Evolutionary conservation across 2,888 invertebrate genomes (phyloP), one percentile per base, ranked within the genome.

Genomic region (Drosophila trichaetosa): DNA sequence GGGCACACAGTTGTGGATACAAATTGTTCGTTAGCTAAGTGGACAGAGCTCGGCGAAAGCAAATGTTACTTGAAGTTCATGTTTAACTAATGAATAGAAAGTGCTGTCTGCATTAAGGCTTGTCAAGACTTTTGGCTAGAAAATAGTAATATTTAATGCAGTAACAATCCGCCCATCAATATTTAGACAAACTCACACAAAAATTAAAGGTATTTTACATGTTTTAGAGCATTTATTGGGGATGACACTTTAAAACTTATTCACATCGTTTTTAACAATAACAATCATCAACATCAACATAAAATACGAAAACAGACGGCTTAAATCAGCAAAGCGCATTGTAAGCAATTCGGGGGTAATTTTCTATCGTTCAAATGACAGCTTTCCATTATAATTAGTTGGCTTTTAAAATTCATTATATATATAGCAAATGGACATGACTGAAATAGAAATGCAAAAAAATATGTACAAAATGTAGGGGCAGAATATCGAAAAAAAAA

Each of bases 11-110:
- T 51, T 71, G n/a, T 38, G 27, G 38, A 21, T 29, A 57, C 60
- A 80, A 76, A 66, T 66, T 69, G 57, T 51, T 69, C 57, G 65
- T 72, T 61, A 48, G 60, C 51, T 65, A 59, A 54, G 56, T 64
- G 51, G 29, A 18, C 53, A 31, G 24, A 29, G 33, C 13, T 51
- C 2, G 34, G 42, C n/a, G 42, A 40, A 24, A 31, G 51, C 52
- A 67, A 69, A 69, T 24, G 31, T 61, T 53, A 27, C 33, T 63
- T 57, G 21, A 56, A 58, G 36, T 46, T 58, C 31, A 48, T 53
- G 46, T 52, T 42, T 34, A 29, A 31, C 59, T 48, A 21, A 42
- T 62, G 54, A 54, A 62, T 46, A 21, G 13, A 54, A 54, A 62
- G 61, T 42, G 33, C 29, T 52, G 24, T 31, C 6, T 21, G 38